A percentile compares a stretch with the other conserved stretches of the same genome.
phyloP scores from a whole-genome alignment of 2,797 vertebrate genomes.

The Tinamus major region DNA sequence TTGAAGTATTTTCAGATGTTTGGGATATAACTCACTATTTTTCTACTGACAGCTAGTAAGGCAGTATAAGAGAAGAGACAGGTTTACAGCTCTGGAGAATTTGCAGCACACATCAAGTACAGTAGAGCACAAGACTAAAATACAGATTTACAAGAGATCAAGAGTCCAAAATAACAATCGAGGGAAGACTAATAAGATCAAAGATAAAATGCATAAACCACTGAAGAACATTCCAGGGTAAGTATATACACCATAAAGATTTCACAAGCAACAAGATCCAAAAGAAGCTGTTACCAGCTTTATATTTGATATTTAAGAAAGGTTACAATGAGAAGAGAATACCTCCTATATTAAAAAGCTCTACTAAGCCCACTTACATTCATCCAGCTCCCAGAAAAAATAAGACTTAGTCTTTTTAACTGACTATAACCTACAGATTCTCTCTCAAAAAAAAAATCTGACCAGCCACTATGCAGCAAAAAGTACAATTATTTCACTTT shows the following conservation, averaged over 20 bases:
- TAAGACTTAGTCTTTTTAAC: not conserved
- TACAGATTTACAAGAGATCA: not conserved
- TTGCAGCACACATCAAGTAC: not conserved
- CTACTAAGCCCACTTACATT: not conserved
- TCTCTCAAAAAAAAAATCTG: not conserved
- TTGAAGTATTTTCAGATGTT: not conserved
- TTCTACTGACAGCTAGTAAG: not conserved
- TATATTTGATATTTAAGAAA: not conserved
- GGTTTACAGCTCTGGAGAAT: not conserved
- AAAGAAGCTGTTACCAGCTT: not conserved
- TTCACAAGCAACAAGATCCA: not conserved
- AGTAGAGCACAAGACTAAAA: not conserved
- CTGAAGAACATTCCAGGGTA: not conserved
- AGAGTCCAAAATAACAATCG: not conserved
- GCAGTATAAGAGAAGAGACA: not conserved
- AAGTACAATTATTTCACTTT: not conserved
- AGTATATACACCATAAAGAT: not conserved
- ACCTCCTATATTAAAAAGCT: not conserved
- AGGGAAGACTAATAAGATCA: not conserved
- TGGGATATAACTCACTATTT: not conserved
- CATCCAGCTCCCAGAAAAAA: not conserved
- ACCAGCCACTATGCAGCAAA: not conserved
- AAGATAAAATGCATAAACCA: not conserved
- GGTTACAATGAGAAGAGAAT: not conserved
- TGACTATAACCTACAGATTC: not conserved